A percentile compares a stretch with the other conserved stretches of the same genome.
These are phyloP conservation scores for Leptinotarsa rubiginosa DNA, from an alignment of 2,888 invertebrate genomes.

Conservation along the genomic window DNA sequence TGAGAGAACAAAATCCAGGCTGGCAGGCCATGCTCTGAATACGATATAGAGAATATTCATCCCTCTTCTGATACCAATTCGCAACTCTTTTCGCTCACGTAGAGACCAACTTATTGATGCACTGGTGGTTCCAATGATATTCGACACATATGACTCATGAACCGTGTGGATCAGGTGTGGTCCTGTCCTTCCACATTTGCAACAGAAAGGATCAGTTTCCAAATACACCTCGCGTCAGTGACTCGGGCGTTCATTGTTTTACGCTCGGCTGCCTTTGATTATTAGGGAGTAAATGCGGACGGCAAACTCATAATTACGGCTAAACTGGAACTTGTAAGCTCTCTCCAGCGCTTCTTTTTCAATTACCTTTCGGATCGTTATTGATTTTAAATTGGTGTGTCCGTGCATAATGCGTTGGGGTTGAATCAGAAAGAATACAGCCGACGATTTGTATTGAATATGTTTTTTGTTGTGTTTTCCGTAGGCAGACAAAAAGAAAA, in stretches of 20 bases:
- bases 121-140: constrained; percentile 35
- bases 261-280: constrained; percentile 36
- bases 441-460: constrained; percentile 40
- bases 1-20: no score
- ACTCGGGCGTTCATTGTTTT: constrained; percentile 55
- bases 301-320: constrained; percentile 31
- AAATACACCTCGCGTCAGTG: constrained; percentile 52
- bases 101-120: constrained; percentile 6
- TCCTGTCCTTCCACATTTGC: constrained; percentile 47
- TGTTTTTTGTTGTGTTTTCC: constrained; percentile 33
- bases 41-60: background rate
- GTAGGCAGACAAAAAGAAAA: constrained; percentile 28
- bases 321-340: constrained; percentile 49
- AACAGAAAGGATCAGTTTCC: constrained; percentile 58
- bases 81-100: background rate
- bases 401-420: constrained; percentile 40
- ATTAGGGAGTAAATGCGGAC: constrained; percentile 39
- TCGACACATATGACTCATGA: constrained; percentile 43
- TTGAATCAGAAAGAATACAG: constrained; percentile 34
- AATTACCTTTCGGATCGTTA: constrained; percentile 52
- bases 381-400: constrained; percentile 50
- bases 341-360: constrained; percentile 46
- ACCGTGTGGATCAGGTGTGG: constrained; percentile 60
- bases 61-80: constrained; percentile 10
- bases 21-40: background rate